Conservation (phyloP, 2,888 invertebrate species). For the Myopa testacea region DNA sequence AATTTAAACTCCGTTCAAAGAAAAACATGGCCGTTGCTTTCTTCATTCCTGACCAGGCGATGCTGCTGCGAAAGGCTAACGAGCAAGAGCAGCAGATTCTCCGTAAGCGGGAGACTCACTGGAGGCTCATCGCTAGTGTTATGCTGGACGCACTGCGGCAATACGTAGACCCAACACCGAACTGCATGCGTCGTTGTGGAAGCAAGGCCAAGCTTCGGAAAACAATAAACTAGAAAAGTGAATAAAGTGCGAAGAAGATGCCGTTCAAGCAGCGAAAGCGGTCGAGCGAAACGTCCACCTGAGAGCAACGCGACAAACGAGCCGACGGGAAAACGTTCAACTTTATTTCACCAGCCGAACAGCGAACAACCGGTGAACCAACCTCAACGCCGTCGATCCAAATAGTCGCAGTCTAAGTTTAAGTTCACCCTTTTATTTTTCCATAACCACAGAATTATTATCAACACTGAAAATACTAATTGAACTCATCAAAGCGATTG, state of each 20-base stretch:
- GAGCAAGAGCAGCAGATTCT: constrained; percentile 61
- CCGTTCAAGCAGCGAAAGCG: background rate
- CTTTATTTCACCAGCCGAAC: background rate
- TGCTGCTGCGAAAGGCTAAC: constrained; percentile 59
- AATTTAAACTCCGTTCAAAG: background rate
- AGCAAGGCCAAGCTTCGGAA: constrained; percentile 40
- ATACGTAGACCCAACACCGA: constrained; percentile 48
- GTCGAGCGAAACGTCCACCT: background rate
- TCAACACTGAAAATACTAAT: constrained; percentile 42
- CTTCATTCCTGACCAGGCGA: constrained; percentile 64
- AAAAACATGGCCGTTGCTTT: constrained; percentile 63
- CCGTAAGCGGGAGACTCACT: constrained; percentile 59
- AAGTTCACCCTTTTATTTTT: background rate
- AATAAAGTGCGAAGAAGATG: constrained; percentile 23
- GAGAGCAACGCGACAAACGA: background rate
- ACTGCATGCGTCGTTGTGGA: constrained; percentile 47
- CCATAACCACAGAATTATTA: constrained; percentile 16
- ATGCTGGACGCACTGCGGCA: constrained; percentile 57
- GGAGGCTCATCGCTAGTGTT: constrained; percentile 56
- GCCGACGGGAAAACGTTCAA: constrained; percentile 23
- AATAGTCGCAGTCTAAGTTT: background rate
- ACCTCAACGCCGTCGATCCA: background rate
- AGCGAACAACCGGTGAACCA: background rate
- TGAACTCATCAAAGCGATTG: constrained; percentile 65
- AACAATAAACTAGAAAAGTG: constrained; percentile 37